Percentiles rank a stretch among this genome's conserved stretches.
Conservation (phyloP, 2,113 vertebrate genomes). For the Dolichotis patagonum region DNA sequence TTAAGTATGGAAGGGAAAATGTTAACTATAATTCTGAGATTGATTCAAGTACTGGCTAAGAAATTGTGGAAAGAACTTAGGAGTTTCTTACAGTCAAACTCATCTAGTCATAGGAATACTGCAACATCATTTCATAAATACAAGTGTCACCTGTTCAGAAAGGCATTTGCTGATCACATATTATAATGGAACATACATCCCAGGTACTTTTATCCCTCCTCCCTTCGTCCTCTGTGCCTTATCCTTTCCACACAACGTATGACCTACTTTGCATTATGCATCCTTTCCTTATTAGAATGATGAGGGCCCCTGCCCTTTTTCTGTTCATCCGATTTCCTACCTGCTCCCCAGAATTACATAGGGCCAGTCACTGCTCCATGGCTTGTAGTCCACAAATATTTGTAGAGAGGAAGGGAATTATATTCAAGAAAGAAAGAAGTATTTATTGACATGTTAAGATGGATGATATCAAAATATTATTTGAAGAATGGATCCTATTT, state of each 20-base stretch:
- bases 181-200: neutral
- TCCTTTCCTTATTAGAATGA: neutral
- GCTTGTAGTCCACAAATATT: neutral
- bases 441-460: neutral
- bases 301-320: neutral
- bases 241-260: neutral
- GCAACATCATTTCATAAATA: neutral
- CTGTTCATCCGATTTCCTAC: neutral
- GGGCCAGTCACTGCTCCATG: neutral
- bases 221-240: neutral
- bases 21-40: constrained; percentile 29
- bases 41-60: neutral
- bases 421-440: neutral
- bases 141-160: neutral
- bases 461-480: constrained; percentile 4
- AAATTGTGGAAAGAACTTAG: neutral
- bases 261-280: neutral
- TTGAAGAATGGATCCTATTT: neutral
- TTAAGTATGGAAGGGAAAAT: neutral
- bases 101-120: neutral
- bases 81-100: neutral
- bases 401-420: neutral
- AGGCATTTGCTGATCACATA: neutral
- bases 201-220: neutral
- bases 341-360: neutral